Evolutionary conservation across 2,797 vertebrate species (phyloP).

Genomic region (Sciaenops ocellatus): DNA sequence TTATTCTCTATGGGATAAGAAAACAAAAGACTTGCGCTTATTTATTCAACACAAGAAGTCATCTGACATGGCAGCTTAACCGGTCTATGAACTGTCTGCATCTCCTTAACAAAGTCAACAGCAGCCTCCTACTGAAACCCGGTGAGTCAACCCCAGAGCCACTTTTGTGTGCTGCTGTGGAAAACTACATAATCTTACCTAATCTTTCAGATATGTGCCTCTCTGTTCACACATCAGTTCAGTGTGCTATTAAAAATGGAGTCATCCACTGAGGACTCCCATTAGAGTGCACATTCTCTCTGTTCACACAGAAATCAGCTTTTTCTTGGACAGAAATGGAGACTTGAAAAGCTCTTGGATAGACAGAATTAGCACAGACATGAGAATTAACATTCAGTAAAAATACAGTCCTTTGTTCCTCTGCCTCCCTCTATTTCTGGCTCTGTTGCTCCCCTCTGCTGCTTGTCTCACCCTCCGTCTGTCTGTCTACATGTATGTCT

Average conservation of each 20-base stretch:
- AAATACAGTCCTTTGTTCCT: slow-evolving; percentile 57
- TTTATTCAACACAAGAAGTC: not conserved
- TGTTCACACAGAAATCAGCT: not conserved
- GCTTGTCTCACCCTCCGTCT: slow-evolving; percentile 46
- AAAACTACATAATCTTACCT: slow-evolving; percentile 55
- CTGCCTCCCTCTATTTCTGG: slow-evolving; percentile 37
- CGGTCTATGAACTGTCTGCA: not conserved
- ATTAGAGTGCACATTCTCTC: not conserved
- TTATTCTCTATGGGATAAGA: not conserved
- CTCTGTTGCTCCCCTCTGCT: slow-evolving; percentile 30
- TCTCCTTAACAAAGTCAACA: slow-evolving; percentile 30
- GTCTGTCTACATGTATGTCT: slow-evolving; percentile 33
- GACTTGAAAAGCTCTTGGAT: not conserved
- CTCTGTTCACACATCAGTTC: slow-evolving; percentile 40
- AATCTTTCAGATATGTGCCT: slow-evolving; percentile 53
- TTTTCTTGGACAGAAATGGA: slow-evolving; percentile 16
- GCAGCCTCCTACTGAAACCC: slow-evolving; percentile 17
- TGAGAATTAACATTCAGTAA: slow-evolving; percentile 35
- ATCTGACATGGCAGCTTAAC: slow-evolving; percentile 4
- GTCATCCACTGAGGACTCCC: not conserved
- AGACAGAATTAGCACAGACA: slow-evolving; percentile 17
- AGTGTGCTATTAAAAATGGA: slow-evolving; percentile 25
- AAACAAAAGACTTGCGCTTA: not conserved
- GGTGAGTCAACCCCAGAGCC: slow-evolving; percentile 22
- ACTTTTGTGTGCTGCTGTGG: slow-evolving; percentile 41